Evolutionary conservation across 1,140 invertebrate species (phyloP).

Genomic region (Brachionus rubens): DNA sequence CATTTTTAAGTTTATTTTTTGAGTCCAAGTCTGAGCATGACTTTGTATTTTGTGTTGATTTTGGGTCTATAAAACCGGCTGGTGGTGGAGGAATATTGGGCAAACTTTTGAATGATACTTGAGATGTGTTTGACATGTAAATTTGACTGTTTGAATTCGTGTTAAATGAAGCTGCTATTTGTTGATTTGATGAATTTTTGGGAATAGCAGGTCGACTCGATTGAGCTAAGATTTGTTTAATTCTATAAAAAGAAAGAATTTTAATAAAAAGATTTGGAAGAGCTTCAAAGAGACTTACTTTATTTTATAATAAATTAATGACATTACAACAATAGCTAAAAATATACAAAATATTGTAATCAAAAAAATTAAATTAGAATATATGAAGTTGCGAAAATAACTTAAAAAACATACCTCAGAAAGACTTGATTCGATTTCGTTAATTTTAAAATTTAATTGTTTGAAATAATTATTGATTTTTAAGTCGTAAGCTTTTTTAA

Average conservation of each 20-base stretch:
- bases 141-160: background rate
- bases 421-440: too few relatives aligned
- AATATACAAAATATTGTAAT: conserved; percentile 33
- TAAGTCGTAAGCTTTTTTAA: too few relatives aligned
- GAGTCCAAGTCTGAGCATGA: background rate
- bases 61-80: background rate
- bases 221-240: conserved; percentile 12
- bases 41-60: background rate
- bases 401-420: too few relatives aligned
- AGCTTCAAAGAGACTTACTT: conserved; percentile 1
- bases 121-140: conserved; percentile 11
- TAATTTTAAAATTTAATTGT: too few relatives aligned
- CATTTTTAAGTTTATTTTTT: background rate
- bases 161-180: conserved; percentile 14
- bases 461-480: too few relatives aligned
- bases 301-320: conserved; percentile 43
- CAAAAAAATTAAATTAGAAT: background rate
- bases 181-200: background rate
- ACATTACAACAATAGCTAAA: conserved; percentile 39
- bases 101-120: conserved; percentile 6
- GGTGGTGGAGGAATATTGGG: background rate
- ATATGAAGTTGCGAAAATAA: background rate
- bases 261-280: background rate
- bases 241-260: background rate
- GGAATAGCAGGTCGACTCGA: background rate